Base-by-base conservation (phyloP, 2,888 invertebrate species). In the Pachydiplax longipennis region DNA sequence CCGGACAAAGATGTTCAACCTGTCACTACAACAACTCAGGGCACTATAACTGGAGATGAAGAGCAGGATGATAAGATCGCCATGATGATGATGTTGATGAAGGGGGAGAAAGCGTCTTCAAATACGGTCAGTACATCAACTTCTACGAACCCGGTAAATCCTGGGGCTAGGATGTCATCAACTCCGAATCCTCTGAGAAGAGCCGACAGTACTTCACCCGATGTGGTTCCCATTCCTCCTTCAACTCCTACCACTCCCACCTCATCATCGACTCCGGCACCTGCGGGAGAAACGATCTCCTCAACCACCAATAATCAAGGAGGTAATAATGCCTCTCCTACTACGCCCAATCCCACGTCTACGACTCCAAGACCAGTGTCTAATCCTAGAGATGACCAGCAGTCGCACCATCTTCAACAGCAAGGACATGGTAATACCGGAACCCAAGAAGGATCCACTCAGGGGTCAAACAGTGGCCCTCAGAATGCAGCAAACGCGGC, bases 181-280 rank as follows among this genome's bases (percentile, higher is more conserved):
- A 87, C 87, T 5, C 87, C 87, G 13, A 87, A 65, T 37, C 87
- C 87, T 1, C 87, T 61, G 2, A 61, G 87, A 91, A 80, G 81
- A 90, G 35, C 92, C 91, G 80, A 91, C 91, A 91, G 91, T 91
- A 83, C 91, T 15, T 91, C 91, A 22, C 90, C 91, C 0, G 91
- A 91, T 90, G 92, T 91, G 91, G 92, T 90, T 94, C 95, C 87
- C 13, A 65, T 87, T 37, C 87, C 87, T 61, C 95, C 6, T 82
- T 96, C 96, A 37, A 95, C 96, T 31, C 95, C 96, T 15, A 95
- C 95, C 91, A 95, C 96, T 5, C 96, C 96, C 81, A 95, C 95
- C 37, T 95, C 95, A 1, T 94, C 95, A 90, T 95, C 95, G 61
- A 95, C 96, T 37, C 95, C 95, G 2, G 95, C 95, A 81, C 96